Conservation (phyloP, 2,797 vertebrate genomes). For the Alauda arvensis region DNA sequence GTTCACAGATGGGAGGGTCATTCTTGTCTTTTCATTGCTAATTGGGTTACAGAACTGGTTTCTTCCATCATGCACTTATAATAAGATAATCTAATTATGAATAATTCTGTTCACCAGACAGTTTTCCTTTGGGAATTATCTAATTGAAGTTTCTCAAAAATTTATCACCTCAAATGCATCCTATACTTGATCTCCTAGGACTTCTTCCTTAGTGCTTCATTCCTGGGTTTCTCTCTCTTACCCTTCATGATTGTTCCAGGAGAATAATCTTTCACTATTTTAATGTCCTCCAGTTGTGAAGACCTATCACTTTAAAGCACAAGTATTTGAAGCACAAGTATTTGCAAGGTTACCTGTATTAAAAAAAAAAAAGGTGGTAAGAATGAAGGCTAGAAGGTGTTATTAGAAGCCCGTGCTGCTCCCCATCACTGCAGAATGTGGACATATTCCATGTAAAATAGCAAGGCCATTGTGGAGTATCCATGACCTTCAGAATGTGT, state of each 20-base stretch:
- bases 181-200: not conserved
- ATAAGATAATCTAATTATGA: not conserved
- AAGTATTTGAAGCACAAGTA: not conserved
- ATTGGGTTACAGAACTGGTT: slow-evolving; percentile 12
- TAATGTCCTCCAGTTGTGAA: not conserved
- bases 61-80: not conserved
- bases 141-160: not conserved
- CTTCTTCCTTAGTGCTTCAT: not conserved
- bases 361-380: not conserved
- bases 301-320: not conserved
- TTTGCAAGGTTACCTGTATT: not conserved
- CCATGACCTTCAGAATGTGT: not conserved
- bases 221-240: not conserved
- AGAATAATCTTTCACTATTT: not conserved
- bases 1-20: not conserved
- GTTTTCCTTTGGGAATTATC: not conserved
- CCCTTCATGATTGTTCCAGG: not conserved
- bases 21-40: slow-evolving; percentile 10
- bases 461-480: not conserved
- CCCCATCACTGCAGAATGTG: not conserved
- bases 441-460: not conserved
- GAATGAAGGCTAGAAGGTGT: not conserved
- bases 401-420: not conserved
- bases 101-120: slow-evolving; percentile 4
- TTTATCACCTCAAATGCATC: not conserved